Evolutionary conservation across 2,797 vertebrate genomes (phyloP), one percentile per base, ranked within the genome.

Genomic region (Coluber constrictor): DNA sequence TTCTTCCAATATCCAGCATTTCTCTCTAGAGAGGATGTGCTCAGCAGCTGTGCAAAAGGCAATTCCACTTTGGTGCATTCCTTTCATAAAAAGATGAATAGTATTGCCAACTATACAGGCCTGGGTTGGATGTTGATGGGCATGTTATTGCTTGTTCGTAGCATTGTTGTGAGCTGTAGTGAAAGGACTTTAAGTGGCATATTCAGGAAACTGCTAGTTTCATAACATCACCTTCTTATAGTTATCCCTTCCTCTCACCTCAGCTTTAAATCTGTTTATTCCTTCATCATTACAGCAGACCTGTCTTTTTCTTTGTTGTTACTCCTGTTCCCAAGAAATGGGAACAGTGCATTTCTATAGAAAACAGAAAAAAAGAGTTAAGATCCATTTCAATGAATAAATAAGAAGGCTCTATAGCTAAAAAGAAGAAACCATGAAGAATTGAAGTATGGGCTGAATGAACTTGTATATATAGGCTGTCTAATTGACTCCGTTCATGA

Each of bases 11-110:
- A 90, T 15, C 70, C 89, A 93, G 61, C 37, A 70, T 70, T 90
- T 87, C 32, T 90, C 10, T 55, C 13, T 25, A 0, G 18, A 57
- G n/a, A 37, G 92, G 18, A 90, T 18, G 13, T 87, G 55, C 47
- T n/a, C 5, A 25, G 37, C 16, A 90, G 5, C 60, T 61, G 37
- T 0, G 1, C 86, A 25, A 87, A 37, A 83, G 90, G 55, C 43
- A 89, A n/a, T 93, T 57, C 54, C 55, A 37, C 32, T 56, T 20
- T 86, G 29, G 89, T 87, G 51, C 47, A 90, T 93, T 66, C 54
- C 83, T 93, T 93, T 25, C 89, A 87, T 63, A 90, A 63, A 87
- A 60, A 63, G 57, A 60, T 29, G 61, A 90, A 63, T 37, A 92
- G n/a, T 29, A 37, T 47, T 90, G 70, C 86, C 70, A 63, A 32